Percentiles rank a stretch among this genome's conserved stretches.
phyloP scores from a whole-genome alignment of 2,797 vertebrate genomes.

The Alcedo atthis region DNA sequence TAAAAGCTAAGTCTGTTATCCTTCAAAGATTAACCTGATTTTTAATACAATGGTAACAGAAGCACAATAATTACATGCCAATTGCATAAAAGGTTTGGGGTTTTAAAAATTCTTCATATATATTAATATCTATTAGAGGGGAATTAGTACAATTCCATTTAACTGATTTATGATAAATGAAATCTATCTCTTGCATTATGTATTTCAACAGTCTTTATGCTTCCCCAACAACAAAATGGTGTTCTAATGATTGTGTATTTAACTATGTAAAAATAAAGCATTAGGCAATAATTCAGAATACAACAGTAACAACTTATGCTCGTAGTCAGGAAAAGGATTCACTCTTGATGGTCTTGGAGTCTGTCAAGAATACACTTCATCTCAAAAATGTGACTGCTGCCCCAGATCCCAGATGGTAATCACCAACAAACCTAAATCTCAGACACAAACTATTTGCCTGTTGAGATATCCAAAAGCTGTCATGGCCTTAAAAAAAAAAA shows the following conservation, averaged over 20 bases:
- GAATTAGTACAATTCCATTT: not conserved
- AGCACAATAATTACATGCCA: not conserved
- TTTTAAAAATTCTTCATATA: not conserved
- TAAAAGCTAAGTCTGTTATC: not conserved
- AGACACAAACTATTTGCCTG: slow-evolving; percentile 21
- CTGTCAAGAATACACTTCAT: not conserved
- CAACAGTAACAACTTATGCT: not conserved
- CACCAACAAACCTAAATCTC: not conserved
- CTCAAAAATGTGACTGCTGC: not conserved
- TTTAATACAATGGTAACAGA: not conserved
- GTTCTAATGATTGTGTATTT: not conserved
- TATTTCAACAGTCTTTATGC: not conserved
- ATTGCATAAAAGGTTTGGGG: not conserved
- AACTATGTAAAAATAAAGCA: not conserved
- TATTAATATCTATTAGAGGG: not conserved
- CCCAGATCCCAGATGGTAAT: not conserved
- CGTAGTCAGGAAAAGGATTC: not conserved
- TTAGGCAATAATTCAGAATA: not conserved
- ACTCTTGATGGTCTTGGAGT: not conserved
- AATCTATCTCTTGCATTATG: not conserved
- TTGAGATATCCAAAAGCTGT: slow-evolving; percentile 50
- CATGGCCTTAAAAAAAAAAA: slow-evolving; percentile 26
- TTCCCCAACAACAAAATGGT: not conserved
- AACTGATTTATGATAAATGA: not conserved
- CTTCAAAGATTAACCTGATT: not conserved